Evolutionary conservation across 2,888 invertebrate species (phyloP).

Genomic region (Aphidoletes aphidimyza): DNA sequence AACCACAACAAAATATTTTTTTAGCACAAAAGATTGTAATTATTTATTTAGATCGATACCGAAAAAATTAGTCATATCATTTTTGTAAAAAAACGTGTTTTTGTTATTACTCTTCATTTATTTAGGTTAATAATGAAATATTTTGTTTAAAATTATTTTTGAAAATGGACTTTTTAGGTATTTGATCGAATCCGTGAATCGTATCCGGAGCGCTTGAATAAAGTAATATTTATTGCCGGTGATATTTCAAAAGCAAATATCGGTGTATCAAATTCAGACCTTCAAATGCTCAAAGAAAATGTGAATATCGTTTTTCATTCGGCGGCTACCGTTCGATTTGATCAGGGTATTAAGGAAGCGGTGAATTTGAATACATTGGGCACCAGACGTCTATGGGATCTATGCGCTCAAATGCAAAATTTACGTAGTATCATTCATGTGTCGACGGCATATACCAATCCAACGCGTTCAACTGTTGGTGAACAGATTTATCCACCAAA

Average conservation of each 20-base stretch:
- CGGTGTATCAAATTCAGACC: conserved; percentile 76
- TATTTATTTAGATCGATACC: too few species aligned
- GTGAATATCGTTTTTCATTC: conserved; percentile 93
- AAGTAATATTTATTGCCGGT: conserved; percentile 77
- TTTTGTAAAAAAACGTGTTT: too few species aligned
- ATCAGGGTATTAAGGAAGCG: conserved; percentile 88
- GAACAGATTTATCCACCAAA: conserved; percentile 84
- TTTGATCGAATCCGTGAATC: conserved; percentile 76
- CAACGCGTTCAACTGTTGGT: conserved; percentile 81
- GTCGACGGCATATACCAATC: conserved; percentile 96
- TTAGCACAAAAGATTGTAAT: too few species aligned
- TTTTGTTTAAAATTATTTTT: background rate
- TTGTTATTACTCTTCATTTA: background rate
- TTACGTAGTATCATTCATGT: conserved; percentile 83
- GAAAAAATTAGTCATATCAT: too few species aligned
- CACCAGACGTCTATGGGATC: conserved; percentile 82
- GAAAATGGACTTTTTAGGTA: background rate
- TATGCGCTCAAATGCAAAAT: conserved; percentile 79
- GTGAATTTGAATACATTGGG: conserved; percentile 90
- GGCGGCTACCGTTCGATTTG: conserved; percentile 95
- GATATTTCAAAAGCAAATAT: conserved; percentile 79
- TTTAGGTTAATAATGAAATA: background rate
- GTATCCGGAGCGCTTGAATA: conserved; percentile 74
- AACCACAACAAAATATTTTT: too few species aligned
- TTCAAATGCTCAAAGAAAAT: conserved; percentile 71